phyloP scores from a whole-genome alignment of 2,888 invertebrate species.

The Tenthredo livida region DNA sequence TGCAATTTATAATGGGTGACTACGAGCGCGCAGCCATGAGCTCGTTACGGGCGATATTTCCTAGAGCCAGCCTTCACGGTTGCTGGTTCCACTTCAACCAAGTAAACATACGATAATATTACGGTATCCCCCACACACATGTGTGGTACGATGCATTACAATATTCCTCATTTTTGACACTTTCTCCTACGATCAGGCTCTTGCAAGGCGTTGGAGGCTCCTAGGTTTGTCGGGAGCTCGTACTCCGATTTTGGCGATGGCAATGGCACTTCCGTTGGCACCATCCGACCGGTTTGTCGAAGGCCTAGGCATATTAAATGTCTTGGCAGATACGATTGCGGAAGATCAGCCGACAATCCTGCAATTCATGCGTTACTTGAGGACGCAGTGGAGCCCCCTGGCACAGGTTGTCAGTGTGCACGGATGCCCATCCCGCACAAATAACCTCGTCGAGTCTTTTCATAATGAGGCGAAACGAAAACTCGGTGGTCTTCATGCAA shows the following conservation, averaged over 20 bases:
- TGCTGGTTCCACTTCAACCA: constrained; percentile 51
- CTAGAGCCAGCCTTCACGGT: constrained; percentile 21
- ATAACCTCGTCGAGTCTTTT: constrained; percentile 50
- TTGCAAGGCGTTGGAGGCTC: not conserved
- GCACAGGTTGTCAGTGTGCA: constrained; percentile 43
- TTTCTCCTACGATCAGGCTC: not conserved
- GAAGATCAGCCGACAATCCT: not conserved
- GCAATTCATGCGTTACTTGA: constrained; percentile 40
- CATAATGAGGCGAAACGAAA: constrained; percentile 35
- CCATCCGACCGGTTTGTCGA: not conserved
- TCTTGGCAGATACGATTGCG: not conserved
- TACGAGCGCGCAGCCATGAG: constrained; percentile 45
- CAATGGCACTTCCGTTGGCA: constrained; percentile 4
- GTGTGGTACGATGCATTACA: not conserved
- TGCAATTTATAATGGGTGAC: constrained; percentile 29
- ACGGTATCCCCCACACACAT: not conserved
- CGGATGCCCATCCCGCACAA: constrained; percentile 47
- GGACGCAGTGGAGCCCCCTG: constrained; percentile 33
- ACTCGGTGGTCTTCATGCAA: constrained; percentile 50
- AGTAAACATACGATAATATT: constrained; percentile 4
- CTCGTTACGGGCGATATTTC: constrained; percentile 20
- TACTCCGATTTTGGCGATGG: not conserved
- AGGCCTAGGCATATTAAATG: not conserved
- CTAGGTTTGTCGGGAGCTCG: not conserved
- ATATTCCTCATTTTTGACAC: not conserved